Percentiles rank a stretch among this genome's conserved stretches.
Evolutionary conservation across 2,113 vertebrate genomes (phyloP).

Genomic region (Phyllostomus hastatus): DNA sequence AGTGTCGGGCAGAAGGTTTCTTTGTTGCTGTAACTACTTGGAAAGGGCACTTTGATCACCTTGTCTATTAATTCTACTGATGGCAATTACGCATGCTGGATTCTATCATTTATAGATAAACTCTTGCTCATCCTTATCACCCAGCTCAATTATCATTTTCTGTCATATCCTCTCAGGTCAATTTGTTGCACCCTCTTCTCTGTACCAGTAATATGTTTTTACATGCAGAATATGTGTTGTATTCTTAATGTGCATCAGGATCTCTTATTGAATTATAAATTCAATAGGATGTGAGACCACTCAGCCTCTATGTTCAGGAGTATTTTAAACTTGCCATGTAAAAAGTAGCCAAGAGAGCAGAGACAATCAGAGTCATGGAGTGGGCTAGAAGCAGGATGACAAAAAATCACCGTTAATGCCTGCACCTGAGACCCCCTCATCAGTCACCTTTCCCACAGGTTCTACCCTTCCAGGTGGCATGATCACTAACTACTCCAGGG

Average conservation of each 20-base stretch:
- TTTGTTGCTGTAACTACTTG: neutral
- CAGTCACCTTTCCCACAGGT: too few species aligned
- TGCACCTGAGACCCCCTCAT: neutral
- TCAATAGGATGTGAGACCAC: neutral
- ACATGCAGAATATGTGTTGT: neutral
- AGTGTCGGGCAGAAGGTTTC: neutral
- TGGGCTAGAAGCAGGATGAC: neutral
- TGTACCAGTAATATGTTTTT: neutral
- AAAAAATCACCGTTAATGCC: neutral
- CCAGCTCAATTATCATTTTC: neutral
- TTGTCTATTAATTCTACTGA: neutral
- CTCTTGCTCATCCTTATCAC: neutral
- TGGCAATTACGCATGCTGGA: neutral
- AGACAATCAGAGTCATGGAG: neutral
- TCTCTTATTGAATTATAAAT: neutral
- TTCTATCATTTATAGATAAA: slow-evolving; percentile 1
- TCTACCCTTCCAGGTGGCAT: neutral
- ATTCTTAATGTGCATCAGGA: neutral
- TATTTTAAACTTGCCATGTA: neutral
- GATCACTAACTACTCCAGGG: neutral
- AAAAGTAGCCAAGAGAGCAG: neutral
- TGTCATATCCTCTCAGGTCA: neutral
- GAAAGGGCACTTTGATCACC: neutral
- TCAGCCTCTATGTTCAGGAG: neutral
- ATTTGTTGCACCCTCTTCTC: neutral